Conservation (phyloP, 2,797 vertebrate genomes). For the Sebastes umbrosus region DNA sequence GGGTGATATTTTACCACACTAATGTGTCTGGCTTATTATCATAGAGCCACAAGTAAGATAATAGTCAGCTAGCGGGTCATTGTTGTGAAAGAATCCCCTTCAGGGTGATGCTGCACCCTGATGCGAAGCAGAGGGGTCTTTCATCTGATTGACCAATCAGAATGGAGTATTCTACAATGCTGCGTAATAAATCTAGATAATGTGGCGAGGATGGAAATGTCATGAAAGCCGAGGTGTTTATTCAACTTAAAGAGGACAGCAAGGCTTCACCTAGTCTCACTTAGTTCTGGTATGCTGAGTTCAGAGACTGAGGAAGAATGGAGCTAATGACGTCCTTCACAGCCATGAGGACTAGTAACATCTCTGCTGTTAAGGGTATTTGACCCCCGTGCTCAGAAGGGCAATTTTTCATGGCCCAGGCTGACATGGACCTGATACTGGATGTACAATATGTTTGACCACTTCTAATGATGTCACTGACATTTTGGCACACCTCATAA, state of each 20-base stretch:
- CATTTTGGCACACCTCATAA: neutral
- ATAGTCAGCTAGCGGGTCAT: too few species aligned
- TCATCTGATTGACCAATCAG: too few species aligned
- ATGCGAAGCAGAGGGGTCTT: too few species aligned
- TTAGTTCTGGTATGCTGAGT: neutral
- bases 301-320: neutral
- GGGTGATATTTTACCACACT: neutral
- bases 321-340: conserved; percentile 9
- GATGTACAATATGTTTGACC: neutral
- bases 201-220: neutral
- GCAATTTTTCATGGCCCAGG: neutral
- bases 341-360: neutral
- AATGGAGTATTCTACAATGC: too few species aligned
- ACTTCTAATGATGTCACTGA: neutral
- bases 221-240: neutral
- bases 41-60: neutral
- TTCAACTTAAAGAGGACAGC: neutral
- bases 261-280: neutral
- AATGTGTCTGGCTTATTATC: neutral
- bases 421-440: conserved; percentile 1
- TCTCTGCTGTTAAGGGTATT: conserved; percentile 10
- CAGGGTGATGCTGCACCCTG: too few species aligned
- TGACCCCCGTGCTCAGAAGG: neutral
- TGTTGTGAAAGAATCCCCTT: too few species aligned
- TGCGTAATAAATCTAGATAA: neutral